Conservation (phyloP, 2,797 vertebrate genomes). For the Liparis tanakae region DNA sequence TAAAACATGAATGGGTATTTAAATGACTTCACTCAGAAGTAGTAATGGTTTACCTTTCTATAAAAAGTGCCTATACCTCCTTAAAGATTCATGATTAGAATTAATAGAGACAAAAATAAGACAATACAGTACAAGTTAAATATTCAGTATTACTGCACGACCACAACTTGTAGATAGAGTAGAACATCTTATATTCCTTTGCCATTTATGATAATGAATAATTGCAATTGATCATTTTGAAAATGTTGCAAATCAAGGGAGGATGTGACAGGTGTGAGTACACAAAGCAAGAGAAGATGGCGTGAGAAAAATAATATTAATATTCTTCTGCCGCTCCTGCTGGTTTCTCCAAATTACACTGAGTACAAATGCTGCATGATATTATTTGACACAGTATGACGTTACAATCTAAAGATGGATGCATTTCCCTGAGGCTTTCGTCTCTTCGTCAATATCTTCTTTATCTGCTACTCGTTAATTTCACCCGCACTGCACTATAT, state of each 20-base stretch:
- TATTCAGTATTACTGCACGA: background rate
- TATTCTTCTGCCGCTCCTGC: constrained; percentile 31
- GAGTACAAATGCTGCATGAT: constrained; percentile 41
- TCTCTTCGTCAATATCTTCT: constrained; percentile 13
- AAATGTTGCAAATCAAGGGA: background rate
- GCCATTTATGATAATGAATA: background rate
- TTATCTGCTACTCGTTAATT: background rate
- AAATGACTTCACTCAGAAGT: constrained; percentile 64
- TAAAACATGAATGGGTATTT: constrained; percentile 68
- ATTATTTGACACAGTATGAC: constrained; percentile 33
- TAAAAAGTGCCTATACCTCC: constrained; percentile 38
- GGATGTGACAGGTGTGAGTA: constrained; percentile 2
- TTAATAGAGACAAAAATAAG: constrained; percentile 21
- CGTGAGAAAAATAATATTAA: background rate
- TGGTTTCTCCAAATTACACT: constrained; percentile 43
- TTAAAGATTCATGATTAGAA: constrained; percentile 44
- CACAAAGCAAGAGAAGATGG: constrained; percentile 1
- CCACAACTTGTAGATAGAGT: background rate
- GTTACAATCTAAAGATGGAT: constrained; percentile 49
- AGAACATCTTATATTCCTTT: constrained; percentile 7
- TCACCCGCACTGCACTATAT: constrained; percentile 10
- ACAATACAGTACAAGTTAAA: background rate
- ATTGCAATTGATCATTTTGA: constrained; percentile 2
- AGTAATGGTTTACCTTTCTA: constrained; percentile 61
- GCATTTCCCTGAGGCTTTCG: constrained; percentile 23